Evolutionary conservation across 2,888 invertebrate genomes (phyloP).

Genomic region (Drosophila multiciliata): DNA sequence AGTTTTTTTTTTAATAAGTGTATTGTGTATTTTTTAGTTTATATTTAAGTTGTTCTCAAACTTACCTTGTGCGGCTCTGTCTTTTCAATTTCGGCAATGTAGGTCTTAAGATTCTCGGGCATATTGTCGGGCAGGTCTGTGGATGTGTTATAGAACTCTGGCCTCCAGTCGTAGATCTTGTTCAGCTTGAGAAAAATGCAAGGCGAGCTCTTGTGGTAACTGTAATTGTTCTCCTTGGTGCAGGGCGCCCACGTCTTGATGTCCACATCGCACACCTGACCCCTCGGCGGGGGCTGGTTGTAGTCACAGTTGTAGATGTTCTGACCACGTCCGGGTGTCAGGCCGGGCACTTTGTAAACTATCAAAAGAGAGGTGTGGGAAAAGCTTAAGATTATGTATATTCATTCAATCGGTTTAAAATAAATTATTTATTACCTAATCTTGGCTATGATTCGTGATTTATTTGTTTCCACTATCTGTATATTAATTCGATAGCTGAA

Average conservation of each 20-base stretch:
- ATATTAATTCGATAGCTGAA: slow-evolving; percentile 32
- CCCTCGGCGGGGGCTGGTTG: slow-evolving; percentile 89
- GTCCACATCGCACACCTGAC: slow-evolving; percentile 95
- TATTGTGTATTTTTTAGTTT: background rate
- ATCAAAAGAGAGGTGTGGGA: slow-evolving; percentile 45
- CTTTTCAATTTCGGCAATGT: slow-evolving; percentile 86
- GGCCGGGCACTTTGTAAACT: slow-evolving; percentile 91
- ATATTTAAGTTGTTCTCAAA: too few species aligned
- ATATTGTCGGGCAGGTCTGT: slow-evolving; percentile 89
- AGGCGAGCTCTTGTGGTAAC: slow-evolving; percentile 95
- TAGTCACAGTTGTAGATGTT: slow-evolving; percentile 92
- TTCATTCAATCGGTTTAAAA: background rate
- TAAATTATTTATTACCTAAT: slow-evolving; percentile 16
- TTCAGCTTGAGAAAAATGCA: slow-evolving; percentile 98
- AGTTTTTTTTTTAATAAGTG: background rate
- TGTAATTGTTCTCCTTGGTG: slow-evolving; percentile 92
- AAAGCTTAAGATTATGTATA: background rate
- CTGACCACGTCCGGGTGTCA: slow-evolving; percentile 90
- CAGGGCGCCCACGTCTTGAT: slow-evolving; percentile 93
- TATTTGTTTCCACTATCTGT: background rate
- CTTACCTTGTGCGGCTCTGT: slow-evolving; percentile 85
- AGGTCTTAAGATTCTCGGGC: slow-evolving; percentile 90
- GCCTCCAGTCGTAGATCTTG: slow-evolving; percentile 96
- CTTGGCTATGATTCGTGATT: slow-evolving; percentile 1
- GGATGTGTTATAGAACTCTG: slow-evolving; percentile 91